Evolutionary conservation across 2,888 invertebrate genomes (phyloP), one percentile per base, ranked within the genome.

Genomic region (Cyrtodaria siliqua): DNA sequence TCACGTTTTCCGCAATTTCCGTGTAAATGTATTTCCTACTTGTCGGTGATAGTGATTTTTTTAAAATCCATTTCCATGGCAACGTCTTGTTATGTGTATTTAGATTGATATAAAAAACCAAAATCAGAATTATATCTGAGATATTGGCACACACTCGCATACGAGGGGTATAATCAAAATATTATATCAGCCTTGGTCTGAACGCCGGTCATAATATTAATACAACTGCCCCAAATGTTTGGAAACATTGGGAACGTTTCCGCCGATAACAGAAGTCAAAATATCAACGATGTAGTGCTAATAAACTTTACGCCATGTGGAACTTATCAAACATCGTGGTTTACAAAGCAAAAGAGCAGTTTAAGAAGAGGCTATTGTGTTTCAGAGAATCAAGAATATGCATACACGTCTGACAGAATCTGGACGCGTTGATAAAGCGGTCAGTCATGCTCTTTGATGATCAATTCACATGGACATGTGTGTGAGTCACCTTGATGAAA

Each of bases 241-340:
- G 50, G 20, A 20, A 50, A 50, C 20, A 50, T 50, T 50, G n/a
- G 20, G 50, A 50, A 18, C 18, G 50, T 18, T 50, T 23, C 12
- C 2, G 18, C 20, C 20, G 50, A 50, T 50, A 50, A 18, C 9
- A 24, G 24, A 24, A 33, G 33, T 33, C 24, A 20, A 50, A 23
- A 50, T 50, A 50, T 50, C 50, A 50, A 50, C 18, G 2, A 18
- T 50, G 20, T 50, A 20, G 18, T 50, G 50, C 2, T 24, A 50
- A 20, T 50, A 50, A 50, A 50, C 24, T 20, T 12, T 23, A 20
- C 44, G 24, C 18, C 50, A 50, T 50, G 12, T 50, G 50, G 50
- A 14, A 14, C 24, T 2, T 23, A 50, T 50, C 50, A 50, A 12
- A 33, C 4, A 33, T 12, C 33, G 33, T 12, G n/a, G n/a, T n/a